These are phyloP conservation scores for Clarias gariepinus DNA, from an alignment of 2,113 vertebrate genomes.

Conservation along the genomic window DNA sequence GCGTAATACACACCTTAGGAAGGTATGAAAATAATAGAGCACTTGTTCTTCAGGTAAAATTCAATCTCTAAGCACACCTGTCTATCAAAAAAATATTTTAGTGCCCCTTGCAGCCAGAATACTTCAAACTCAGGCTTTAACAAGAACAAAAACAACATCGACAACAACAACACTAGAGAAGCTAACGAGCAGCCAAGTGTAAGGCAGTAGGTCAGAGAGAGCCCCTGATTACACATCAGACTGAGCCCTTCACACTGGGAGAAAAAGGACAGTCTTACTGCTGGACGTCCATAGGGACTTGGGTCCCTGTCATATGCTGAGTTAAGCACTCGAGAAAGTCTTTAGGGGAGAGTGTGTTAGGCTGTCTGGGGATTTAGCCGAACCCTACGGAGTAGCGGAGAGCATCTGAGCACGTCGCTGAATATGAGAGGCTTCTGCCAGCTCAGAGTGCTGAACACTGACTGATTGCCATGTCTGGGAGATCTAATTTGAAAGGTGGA, in stretches of 20 bases:
- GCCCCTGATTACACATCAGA: conserved; percentile 34
- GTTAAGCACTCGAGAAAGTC: conserved; percentile 53
- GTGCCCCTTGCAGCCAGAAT: too few species aligned
- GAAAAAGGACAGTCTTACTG: conserved; percentile 29
- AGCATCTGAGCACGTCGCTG: conserved; percentile 40
- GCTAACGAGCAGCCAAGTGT: conserved; percentile 32
- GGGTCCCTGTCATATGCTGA: conserved; percentile 38
- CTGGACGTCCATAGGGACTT: conserved; percentile 43
- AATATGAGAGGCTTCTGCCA: conserved; percentile 54
- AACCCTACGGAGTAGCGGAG: conserved; percentile 36
- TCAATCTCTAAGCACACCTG: conserved; percentile 33
- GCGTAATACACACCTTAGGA: conserved; percentile 52
- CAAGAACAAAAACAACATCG: not conserved
- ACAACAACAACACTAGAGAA: conserved; percentile 1
- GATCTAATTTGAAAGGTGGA: conserved; percentile 80
- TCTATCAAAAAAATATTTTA: conserved; percentile 2
- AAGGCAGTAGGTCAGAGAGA: not conserved
- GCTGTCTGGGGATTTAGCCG: conserved; percentile 42
- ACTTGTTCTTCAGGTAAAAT: not conserved
- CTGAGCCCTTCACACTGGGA: not conserved
- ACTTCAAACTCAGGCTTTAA: not conserved
- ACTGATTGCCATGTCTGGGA: conserved; percentile 75
- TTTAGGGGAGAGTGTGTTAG: conserved; percentile 40
- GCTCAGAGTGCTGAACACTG: conserved; percentile 72
- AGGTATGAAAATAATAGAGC: conserved; percentile 50